Evolutionary conservation across 2,888 invertebrate genomes (phyloP).

Genomic region (Drosophila hamatofila): DNA sequence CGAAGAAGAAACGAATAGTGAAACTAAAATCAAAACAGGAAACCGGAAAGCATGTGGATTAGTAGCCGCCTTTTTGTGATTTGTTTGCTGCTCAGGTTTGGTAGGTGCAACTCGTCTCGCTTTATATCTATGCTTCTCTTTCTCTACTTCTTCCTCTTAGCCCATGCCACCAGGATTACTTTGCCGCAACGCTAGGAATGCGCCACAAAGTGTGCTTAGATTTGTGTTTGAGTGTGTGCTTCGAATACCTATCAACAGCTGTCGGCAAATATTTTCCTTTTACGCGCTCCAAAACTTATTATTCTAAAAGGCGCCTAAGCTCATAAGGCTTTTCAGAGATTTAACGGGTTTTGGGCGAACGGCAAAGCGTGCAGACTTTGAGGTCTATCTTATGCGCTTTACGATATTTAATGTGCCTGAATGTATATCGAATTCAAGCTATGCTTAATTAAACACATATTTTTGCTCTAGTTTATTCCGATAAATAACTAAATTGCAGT

Average conservation of each 20-base stretch:
- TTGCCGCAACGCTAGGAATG: conserved; percentile 49
- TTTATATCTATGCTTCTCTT: not conserved
- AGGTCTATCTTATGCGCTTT: conserved; percentile 11
- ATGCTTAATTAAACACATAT: not conserved
- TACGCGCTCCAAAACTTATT: conserved; percentile 63
- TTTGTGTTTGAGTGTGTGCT: conserved; percentile 37
- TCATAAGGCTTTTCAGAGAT: conserved; percentile 51
- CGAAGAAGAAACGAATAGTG: conserved; percentile 30
- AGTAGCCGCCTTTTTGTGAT: conserved; percentile 85
- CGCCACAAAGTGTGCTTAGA: conserved; percentile 60
- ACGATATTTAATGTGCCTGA: conserved; percentile 3
- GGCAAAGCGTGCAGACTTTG: not conserved
- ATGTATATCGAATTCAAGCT: not conserved
- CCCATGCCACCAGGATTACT: conserved; percentile 55
- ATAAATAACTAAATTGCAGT: not conserved
- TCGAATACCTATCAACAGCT: conserved; percentile 66
- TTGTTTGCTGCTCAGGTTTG: conserved; percentile 84
- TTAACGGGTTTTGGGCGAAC: conserved; percentile 26
- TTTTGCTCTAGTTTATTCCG: not conserved
- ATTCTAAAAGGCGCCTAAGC: conserved; percentile 59
- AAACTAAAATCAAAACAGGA: conserved; percentile 74
- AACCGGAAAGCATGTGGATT: conserved; percentile 85
- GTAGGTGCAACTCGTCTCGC: conserved; percentile 74
- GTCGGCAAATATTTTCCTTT: conserved; percentile 62
- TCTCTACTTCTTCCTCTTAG: conserved; percentile 41